Evolutionary conservation across 1,140 invertebrate species (phyloP), one percentile per base, ranked within the genome.

Genomic region (Limonius californicus): DNA sequence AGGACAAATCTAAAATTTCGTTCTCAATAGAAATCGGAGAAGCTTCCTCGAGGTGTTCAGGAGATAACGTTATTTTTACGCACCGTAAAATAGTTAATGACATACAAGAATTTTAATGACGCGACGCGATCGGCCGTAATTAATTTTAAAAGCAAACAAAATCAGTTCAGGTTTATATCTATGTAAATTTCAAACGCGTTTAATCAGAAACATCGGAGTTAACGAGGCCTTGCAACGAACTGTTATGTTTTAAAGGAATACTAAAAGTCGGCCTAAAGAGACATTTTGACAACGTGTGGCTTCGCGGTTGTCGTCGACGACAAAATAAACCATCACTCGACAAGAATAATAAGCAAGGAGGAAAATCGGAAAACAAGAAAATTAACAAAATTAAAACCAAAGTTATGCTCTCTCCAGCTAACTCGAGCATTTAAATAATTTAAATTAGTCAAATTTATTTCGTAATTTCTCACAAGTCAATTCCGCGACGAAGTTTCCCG

Each of bases 391-490:
- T 39, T 39, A 9, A 39, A 39, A 39, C 35, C 35, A 39, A 39
- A 39, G 35, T 12, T 39, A 39, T 39, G 35, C n/a, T 39, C 23
- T 27, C 23, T 39, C 35, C 2, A 12, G 35, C 8, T 39, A 39
- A 12, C 35, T 50, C 45, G 45, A 8, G 16, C 45, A 50, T 50
- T 50, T 50, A 50, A 50, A 50, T 50, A 50, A 50, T 50, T 50
- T 50, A 50, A 50, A 50, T 50, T 50, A 50, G 45, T 16, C 6
- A 50, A 50, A 50, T 50, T 50, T 50, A 50, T 50, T 50, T 50
- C 45, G 4, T 14, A 18, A 50, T 50, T 50, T 50, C 20, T 19
- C 8, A 50, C 20, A 50, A 50, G 45, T 50, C 45, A 50, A 50
- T 50, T 50, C 16, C 16, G 45, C 45, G 35, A 12, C 35, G 8